A percentile compares a stretch with the other conserved stretches of the same genome.
These are phyloP conservation scores for Lochmaea capreae DNA, from an alignment of 2,888 invertebrate species.

Conservation along the genomic window DNA sequence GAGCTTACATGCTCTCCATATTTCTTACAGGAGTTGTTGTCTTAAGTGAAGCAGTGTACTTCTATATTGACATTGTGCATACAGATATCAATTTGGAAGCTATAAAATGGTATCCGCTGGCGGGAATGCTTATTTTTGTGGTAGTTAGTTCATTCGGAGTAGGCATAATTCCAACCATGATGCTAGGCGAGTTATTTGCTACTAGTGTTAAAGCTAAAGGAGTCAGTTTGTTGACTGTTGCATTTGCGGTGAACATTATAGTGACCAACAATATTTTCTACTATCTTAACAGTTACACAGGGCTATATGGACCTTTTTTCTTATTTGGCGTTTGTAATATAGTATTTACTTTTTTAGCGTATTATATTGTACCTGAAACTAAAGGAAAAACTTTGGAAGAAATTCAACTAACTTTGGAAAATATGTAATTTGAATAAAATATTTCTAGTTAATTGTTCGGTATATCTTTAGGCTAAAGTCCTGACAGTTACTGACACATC, in stretches of 20 bases:
- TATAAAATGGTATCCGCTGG: constrained; percentile 56
- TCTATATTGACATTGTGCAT: constrained; percentile 48
- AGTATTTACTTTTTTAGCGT: constrained; percentile 50
- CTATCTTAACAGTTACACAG: constrained; percentile 53
- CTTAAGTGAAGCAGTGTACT: constrained; percentile 46
- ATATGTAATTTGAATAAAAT: not conserved
- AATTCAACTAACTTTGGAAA: constrained; percentile 50
- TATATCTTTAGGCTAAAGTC: no score
- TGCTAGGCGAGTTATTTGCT: constrained; percentile 57
- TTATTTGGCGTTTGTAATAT: constrained; percentile 55
- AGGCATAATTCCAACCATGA: constrained; percentile 55
- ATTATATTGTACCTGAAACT: constrained; percentile 58
- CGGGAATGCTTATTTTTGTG: constrained; percentile 55
- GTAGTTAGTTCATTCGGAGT: constrained; percentile 53
- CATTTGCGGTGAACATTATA: constrained; percentile 49
- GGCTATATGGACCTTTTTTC: constrained; percentile 57
- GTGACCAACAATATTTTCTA: constrained; percentile 56
- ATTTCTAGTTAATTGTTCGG: not conserved
- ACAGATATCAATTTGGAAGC: constrained; percentile 47
- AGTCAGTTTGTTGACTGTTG: constrained; percentile 50
- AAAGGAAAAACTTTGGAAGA: constrained; percentile 59
- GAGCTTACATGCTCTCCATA: constrained; percentile 51
- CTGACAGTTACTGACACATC: no score
- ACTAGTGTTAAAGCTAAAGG: constrained; percentile 58
- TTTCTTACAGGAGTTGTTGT: constrained; percentile 47